Evolutionary conservation across 2,888 invertebrate species (phyloP).

Genomic region (Vandiemenella viatica): DNA sequence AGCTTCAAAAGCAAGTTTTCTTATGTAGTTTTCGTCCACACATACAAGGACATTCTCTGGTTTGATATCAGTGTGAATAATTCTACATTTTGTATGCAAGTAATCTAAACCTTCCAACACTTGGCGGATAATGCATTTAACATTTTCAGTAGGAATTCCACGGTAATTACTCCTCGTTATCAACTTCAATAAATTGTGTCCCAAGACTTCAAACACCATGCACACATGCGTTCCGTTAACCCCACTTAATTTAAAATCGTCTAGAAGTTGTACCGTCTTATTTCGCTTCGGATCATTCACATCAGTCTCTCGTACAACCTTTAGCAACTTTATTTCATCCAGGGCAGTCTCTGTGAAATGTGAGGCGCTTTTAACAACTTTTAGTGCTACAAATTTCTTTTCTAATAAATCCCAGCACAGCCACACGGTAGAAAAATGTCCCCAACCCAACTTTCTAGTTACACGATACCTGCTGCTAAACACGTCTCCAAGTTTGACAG

Average conservation of each 20-base stretch:
- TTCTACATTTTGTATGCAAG: constrained; percentile 91
- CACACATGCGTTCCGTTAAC: constrained; percentile 97
- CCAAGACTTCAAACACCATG: constrained; percentile 98
- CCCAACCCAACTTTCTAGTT: constrained; percentile 93
- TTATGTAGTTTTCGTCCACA: constrained; percentile 77
- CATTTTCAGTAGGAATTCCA: constrained; percentile 93
- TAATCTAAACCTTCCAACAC: constrained; percentile 91
- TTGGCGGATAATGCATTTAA: constrained; percentile 88
- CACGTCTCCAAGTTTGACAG: constrained; percentile 93
- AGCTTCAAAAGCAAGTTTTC: constrained; percentile 88
- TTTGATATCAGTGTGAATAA: constrained; percentile 85
- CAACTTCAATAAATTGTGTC: constrained; percentile 92
- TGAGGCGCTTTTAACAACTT: constrained; percentile 97
- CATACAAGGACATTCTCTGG: constrained; percentile 91
- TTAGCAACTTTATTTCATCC: constrained; percentile 96
- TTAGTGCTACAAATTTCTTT: constrained; percentile 92
- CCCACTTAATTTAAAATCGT: constrained; percentile 96
- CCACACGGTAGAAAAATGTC: constrained; percentile 99
- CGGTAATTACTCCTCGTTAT: constrained; percentile 96
- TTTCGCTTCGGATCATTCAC: constrained; percentile 81
- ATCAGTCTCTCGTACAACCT: constrained; percentile 89
- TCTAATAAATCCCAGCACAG: constrained; percentile 94
- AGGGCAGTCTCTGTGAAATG: constrained; percentile 98
- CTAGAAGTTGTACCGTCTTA: constrained; percentile 92
- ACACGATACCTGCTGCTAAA: constrained; percentile 89